A percentile compares a stretch with the other conserved stretches of the same genome.
Conservation (phyloP, 2,888 invertebrate species). For the Synanthedon tipuliformis region DNA sequence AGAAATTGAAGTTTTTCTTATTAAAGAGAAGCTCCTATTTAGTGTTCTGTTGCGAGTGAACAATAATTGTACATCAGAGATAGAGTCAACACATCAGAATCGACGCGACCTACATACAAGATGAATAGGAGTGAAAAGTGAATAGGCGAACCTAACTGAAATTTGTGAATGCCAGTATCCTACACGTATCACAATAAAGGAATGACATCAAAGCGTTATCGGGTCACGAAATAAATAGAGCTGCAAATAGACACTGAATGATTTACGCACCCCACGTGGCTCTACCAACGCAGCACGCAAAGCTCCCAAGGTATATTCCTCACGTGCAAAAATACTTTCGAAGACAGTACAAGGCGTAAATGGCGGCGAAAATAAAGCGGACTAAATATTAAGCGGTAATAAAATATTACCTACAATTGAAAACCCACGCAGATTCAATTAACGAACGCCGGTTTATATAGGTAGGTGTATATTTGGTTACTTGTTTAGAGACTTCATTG, state of each 20-base stretch:
- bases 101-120: not conserved
- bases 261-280: slow-evolving; percentile 17
- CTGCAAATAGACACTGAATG: slow-evolving; percentile 20
- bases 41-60: not conserved
- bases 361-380: slow-evolving; percentile 5
- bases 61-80: not conserved
- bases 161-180: not conserved
- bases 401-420: slow-evolving; percentile 6
- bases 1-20: not conserved
- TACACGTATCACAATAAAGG: slow-evolving; percentile 24
- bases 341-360: slow-evolving; percentile 2
- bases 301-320: slow-evolving; percentile 1
- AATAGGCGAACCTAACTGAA: not conserved
- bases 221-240: slow-evolving; percentile 25
- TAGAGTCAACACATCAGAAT: not conserved
- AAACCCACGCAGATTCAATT: slow-evolving; percentile 1
- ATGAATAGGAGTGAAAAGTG: not conserved
- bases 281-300: too few species aligned
- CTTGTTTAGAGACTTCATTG: not conserved
- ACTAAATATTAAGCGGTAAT: slow-evolving; percentile 4
- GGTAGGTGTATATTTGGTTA: too few species aligned
- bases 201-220: slow-evolving; percentile 27
- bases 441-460: too few species aligned
- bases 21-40: not conserved
- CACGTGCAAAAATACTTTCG: slow-evolving; percentile 3